phyloP scores from a whole-genome alignment of 2,797 vertebrate genomes.

The Poeciliopsis presidionis region DNA sequence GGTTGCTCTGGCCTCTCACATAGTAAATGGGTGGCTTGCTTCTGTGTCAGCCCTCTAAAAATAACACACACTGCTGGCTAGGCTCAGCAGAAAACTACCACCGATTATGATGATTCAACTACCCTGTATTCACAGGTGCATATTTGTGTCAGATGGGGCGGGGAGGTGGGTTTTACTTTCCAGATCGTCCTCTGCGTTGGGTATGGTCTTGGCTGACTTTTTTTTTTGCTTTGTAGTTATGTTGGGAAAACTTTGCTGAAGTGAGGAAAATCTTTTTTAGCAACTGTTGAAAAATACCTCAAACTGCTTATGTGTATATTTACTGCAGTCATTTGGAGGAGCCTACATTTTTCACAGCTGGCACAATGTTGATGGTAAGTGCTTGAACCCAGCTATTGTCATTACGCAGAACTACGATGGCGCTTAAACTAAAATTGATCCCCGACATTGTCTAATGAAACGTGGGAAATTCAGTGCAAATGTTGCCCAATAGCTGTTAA shows the following conservation, averaged over 20 bases:
- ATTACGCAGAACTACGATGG: not conserved
- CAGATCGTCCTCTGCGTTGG: slow-evolving; percentile 51
- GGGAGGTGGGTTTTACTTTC: slow-evolving; percentile 48
- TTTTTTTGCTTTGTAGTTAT: slow-evolving; percentile 35
- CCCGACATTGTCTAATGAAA: slow-evolving; percentile 11
- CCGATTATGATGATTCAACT: slow-evolving; percentile 83
- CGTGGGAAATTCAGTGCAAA: slow-evolving; percentile 25
- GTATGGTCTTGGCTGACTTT: slow-evolving; percentile 27
- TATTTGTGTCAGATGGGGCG: slow-evolving; percentile 44
- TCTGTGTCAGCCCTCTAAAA: slow-evolving; percentile 82
- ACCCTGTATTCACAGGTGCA: slow-evolving; percentile 76
- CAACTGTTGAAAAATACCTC: slow-evolving; percentile 9
- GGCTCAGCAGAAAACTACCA: slow-evolving; percentile 81
- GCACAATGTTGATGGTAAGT: slow-evolving; percentile 19
- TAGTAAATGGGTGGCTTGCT: slow-evolving; percentile 76
- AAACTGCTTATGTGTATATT: slow-evolving; percentile 12
- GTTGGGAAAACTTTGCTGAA: slow-evolving; percentile 39
- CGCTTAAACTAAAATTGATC: slow-evolving; percentile 13
- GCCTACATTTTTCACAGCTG: not conserved
- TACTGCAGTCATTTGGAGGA: slow-evolving; percentile 18
- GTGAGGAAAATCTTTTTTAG: slow-evolving; percentile 19
- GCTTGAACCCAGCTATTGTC: not conserved
- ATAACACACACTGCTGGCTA: slow-evolving; percentile 77
- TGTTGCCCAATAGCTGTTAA: slow-evolving; percentile 45
- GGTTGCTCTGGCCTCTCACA: slow-evolving; percentile 72